Evolutionary conservation across 2,113 vertebrate species (phyloP), one percentile per base, ranked within the genome.

Genomic region (Alexandromys fortis): DNA sequence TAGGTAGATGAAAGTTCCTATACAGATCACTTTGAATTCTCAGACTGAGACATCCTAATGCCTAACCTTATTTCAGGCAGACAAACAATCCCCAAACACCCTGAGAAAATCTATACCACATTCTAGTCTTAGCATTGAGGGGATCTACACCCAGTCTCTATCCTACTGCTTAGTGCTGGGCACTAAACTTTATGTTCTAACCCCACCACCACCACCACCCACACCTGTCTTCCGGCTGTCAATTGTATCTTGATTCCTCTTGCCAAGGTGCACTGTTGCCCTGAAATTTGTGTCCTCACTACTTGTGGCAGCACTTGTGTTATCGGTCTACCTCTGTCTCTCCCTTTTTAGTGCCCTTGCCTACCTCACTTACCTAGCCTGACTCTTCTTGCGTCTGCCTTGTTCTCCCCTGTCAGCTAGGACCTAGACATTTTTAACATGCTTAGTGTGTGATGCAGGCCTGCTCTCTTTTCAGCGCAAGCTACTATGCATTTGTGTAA

Each of bases 11-110:
- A 78, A 83, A 73, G 33, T 78, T 89, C 42, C 90, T 28, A 49
- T 35, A 42, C 33, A 61, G 52, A 28, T 73, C 1, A 52, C 26
- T 90, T 88, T 92, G 10, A 81, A 42, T 52, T 90, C 47, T 38
- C 89, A 65, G 55, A 88, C 6, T 3, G 55, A 91, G 63, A 79
- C 68, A 5, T 81, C 7, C 35, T 49, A 52, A 52, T 47, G 9
- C 55, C 68, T 67, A 91, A 85, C 77, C 92, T 91, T 16, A 24
- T 89, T 81, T 86, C 13, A 86, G 73, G 38, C 28, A 77, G 83
- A 83, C 12, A 70, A 47, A 73, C 14, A n/a, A 83, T 47, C 78
- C 42, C 70, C 78, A 52, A 82, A 22, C 21, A 70, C 68, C 22
- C 52, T 12, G 63, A 70, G 55, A 88, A 96, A 45, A 87, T n/a